Conservation (phyloP, 2,888 invertebrate genomes). For the Troglohyphantes excavatus region DNA sequence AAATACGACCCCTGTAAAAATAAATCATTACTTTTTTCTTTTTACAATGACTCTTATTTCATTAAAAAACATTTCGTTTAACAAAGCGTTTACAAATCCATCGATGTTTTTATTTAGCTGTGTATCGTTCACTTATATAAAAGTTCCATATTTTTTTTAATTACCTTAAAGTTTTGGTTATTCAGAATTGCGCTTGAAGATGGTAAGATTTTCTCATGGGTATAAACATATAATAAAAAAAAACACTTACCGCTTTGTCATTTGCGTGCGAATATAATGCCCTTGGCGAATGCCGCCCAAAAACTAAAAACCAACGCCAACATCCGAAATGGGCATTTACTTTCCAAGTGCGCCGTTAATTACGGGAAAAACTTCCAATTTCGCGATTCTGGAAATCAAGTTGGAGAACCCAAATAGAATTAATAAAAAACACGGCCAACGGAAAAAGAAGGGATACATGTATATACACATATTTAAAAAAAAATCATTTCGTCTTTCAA, state of each 20-base stretch:
- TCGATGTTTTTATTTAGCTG: not conserved
- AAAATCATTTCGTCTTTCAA: constrained; percentile 59
- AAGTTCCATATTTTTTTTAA: not conserved
- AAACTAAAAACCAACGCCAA: not conserved
- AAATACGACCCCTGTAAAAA: no score
- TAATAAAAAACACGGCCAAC: constrained; percentile 25
- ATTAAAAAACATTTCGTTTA: not conserved
- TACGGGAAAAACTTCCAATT: constrained; percentile 45
- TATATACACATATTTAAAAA: constrained; percentile 11
- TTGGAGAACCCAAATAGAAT: constrained; percentile 19
- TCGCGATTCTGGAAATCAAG: constrained; percentile 4
- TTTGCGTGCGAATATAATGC: constrained; percentile 14
- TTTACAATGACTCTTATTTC: not conserved
- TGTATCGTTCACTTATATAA: not conserved
- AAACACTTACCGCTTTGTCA: not conserved
- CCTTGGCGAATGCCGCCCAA: not conserved
- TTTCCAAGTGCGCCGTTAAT: constrained; percentile 61
- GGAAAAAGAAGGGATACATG: constrained; percentile 1
- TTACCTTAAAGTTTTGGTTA: not conserved
- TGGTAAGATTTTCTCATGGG: not conserved
- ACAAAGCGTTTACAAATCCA: not conserved
- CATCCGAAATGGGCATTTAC: constrained; percentile 69
- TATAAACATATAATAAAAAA: no score
- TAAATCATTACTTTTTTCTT: not conserved
- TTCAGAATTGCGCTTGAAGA: not conserved